Evolutionary conservation across 92 coral and sea anemone genomes (phyloP), one percentile per base, ranked within the genome.

Genomic region (Bergia puertoricense): DNA sequence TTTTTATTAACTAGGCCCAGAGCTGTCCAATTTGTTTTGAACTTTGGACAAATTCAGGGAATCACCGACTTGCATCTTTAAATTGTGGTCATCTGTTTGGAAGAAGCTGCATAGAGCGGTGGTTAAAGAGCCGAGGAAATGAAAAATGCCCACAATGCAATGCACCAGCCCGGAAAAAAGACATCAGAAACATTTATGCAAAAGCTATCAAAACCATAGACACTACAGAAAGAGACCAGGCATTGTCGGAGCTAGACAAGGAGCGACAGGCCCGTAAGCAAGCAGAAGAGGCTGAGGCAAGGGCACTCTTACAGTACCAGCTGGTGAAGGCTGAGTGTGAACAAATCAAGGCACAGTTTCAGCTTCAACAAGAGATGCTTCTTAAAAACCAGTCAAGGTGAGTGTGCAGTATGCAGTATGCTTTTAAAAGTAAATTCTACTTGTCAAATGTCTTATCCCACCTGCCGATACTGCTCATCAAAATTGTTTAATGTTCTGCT

Each of bases 121-220:
- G 98, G 98, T 85, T 96, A 48, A 93, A 92, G 78, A 92, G 86
- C 41, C 93, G 95, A 76, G 94, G 92, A 30, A 90, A 90, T 74
- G 98, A 95, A 87, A 96, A 96, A 80, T 96, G 98, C 42, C 98
- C 98, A 40, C 98, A 96, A 81, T 96, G 98, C 68, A 96, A 96
- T 96, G 95, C 98, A 57, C 95, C 98, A 79, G 96, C 98, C 45
- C 93, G 75, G 88, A 91, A 86, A 40, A 93, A 85, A 76, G 94
- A 96, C 85, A 92, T 96, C 8, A 88, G 98, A 40, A 93, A 91
- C 80, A 96, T 96, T 46, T 96, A 96, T 90, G 97, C 98, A 6
- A 94, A 93, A 85, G 98, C 97, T 57, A 72, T 95, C 4, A 94
- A 96, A 87, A 85, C 96, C 0, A 92, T 96, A 66, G 98, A 96